phyloP scores from a whole-genome alignment of 1,140 invertebrate genomes.

The Drosophila varians region DNA sequence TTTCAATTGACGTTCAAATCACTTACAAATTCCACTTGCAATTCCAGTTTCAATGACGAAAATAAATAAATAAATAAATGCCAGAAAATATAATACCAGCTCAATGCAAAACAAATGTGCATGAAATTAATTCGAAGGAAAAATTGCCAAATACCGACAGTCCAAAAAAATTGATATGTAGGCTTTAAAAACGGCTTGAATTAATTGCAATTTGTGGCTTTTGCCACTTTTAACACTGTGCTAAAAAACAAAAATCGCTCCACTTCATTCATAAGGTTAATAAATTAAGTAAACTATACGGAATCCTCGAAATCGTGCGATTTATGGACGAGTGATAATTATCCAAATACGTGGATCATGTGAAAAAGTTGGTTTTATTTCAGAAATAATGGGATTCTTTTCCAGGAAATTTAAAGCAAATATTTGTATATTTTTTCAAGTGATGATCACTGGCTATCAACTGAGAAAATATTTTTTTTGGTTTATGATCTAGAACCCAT shows the following conservation, averaged over 20 bases:
- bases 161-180: conserved; percentile 11
- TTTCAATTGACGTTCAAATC: conserved; percentile 68
- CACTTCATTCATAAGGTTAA: conserved; percentile 7
- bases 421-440: neutral
- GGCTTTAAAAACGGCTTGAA: neutral
- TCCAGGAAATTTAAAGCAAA: neutral
- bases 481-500: neutral
- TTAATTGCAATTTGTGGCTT: conserved; percentile 9
- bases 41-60: conserved; percentile 64
- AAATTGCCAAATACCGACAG: conserved; percentile 56
- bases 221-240: conserved; percentile 18
- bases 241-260: conserved; percentile 31
- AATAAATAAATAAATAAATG: conserved; percentile 36
- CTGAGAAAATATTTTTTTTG: no score
- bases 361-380: neutral
- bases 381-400: neutral
- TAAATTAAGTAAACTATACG: conserved; percentile 3
- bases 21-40: conserved; percentile 60
- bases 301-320: neutral
- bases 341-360: neutral
- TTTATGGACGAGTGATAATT: neutral
- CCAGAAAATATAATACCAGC: conserved; percentile 27
- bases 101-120: conserved; percentile 36
- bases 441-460: no score
- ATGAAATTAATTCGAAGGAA: conserved; percentile 64